Evolutionary conservation across 1,140 invertebrate species (phyloP).

Genomic region (Papilio xuthus): DNA sequence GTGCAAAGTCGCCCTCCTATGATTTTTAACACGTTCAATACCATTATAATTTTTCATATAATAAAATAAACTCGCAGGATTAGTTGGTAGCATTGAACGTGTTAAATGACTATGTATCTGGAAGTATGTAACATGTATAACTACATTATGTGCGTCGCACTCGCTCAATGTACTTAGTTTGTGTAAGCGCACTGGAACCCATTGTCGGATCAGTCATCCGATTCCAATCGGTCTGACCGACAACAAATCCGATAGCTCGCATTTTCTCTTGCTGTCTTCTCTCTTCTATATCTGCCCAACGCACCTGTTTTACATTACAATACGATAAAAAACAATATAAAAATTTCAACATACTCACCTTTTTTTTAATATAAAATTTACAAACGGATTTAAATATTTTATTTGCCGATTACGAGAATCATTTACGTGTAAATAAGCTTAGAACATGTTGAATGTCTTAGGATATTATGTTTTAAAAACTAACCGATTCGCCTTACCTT

Average conservation of each 20-base stretch:
- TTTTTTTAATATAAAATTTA: slow-evolving; percentile 21
- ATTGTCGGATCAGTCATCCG: slow-evolving; percentile 96
- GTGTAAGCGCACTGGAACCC: slow-evolving; percentile 93
- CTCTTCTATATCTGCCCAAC: slow-evolving; percentile 99
- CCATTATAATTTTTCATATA: background rate
- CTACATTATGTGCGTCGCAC: slow-evolving; percentile 60
- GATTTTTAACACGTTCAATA: too few relatives aligned
- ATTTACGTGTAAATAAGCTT: background rate
- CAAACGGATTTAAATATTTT: background rate
- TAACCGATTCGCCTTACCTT: slow-evolving; percentile 18
- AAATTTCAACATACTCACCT: slow-evolving; percentile 54
- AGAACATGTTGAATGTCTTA: background rate
- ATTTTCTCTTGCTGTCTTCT: slow-evolving; percentile 93
- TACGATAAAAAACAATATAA: slow-evolving; percentile 61
- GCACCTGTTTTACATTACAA: slow-evolving; percentile 86
- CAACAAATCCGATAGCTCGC: slow-evolving; percentile 96
- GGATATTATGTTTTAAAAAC: background rate
- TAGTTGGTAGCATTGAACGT: background rate
- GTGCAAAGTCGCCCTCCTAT: too few relatives aligned
- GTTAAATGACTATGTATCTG: background rate
- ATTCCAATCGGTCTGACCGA: slow-evolving; percentile 97
- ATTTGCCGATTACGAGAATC: background rate
- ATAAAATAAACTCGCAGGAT: too few relatives aligned
- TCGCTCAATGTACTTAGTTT: slow-evolving; percentile 95
- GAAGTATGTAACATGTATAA: background rate